Evolutionary conservation across 2,113 vertebrate species (phyloP).

Genomic region (Corapipo altera): DNA sequence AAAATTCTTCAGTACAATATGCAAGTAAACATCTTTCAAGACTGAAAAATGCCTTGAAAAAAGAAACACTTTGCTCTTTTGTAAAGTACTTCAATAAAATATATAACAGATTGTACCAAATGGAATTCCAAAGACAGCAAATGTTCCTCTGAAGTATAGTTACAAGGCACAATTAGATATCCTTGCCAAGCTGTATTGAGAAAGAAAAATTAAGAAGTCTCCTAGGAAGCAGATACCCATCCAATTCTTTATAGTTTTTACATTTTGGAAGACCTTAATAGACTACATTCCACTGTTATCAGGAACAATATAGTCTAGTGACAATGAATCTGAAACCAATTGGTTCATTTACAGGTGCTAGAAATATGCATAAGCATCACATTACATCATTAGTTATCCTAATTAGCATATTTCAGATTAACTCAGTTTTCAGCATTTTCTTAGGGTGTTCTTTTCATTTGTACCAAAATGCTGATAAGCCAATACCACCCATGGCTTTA

Average conservation of each 20-base stretch:
- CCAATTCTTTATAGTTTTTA: not conserved
- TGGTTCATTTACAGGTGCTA: not conserved
- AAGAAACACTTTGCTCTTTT: not conserved
- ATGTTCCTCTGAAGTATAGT: constrained; percentile 22
- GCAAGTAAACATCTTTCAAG: not conserved
- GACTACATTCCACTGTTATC: not conserved
- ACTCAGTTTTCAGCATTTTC: not conserved
- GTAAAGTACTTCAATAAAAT: not conserved
- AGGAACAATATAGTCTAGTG: not conserved
- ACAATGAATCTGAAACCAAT: not conserved
- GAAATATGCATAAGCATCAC: not conserved
- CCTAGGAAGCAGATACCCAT: not conserved
- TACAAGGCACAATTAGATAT: not conserved
- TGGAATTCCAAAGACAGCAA: constrained; percentile 22
- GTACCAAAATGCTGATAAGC: not conserved
- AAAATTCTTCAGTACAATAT: not conserved
- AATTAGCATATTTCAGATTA: not conserved
- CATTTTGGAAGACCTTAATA: not conserved
- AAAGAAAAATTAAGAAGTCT: not conserved
- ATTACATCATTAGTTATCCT: not conserved
- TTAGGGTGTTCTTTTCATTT: not conserved
- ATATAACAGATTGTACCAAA: constrained; percentile 26
- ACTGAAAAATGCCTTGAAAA: not conserved
- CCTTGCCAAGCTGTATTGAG: not conserved
- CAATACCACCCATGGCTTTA: not conserved